Evolutionary conservation across 2,888 invertebrate species (phyloP), one percentile per base, ranked within the genome.

Genomic region (Nomada hirtipes): DNA sequence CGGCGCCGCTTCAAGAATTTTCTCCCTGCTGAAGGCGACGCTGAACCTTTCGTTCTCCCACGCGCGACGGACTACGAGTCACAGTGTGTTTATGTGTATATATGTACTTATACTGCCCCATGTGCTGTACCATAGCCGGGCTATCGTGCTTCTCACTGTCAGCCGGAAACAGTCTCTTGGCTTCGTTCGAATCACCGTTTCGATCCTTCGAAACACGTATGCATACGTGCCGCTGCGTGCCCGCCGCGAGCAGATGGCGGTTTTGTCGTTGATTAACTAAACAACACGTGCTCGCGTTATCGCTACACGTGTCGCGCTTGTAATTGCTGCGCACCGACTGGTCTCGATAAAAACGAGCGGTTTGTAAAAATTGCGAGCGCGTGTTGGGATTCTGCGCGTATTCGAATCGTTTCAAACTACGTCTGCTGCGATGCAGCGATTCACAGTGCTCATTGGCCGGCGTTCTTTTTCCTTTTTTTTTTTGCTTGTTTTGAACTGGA

Each of bases 221-320:
- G 47, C 2, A 47, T 23, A 2, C 9, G 20, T 13, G 4, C 53
- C 23, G 10, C n/a, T 23, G 18, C 23, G 18, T 36, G 20, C 20
- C 10, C 47, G 26, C 29, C 23, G 11, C 36, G 50, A 23, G 3
- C 23, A 67, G 65, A 75, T 47, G 71, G 20, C 55, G 7, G 20
- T 13, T 23, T 44, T 3, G 13, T 55, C 29, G 53, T 15, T 2
- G 1, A 1, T 15, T 67, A 53, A 23, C 9, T 44, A 52, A 18
- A 57, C 4, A 20, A 64, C 68, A 73, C 68, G 80, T 81, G 79
- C 67, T 53, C 42, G 29, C 13, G 26, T 13, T 63, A 42, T 26
- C 63, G 7, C 0, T 15, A 23, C 68, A 69, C 68, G 75, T 59
- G 69, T 50, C n/a, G 2, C 18, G 13, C 23, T 9, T 7, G 18